phyloP scores from a whole-genome alignment of 1,140 invertebrate genomes.

The Drosophila santomea region DNA sequence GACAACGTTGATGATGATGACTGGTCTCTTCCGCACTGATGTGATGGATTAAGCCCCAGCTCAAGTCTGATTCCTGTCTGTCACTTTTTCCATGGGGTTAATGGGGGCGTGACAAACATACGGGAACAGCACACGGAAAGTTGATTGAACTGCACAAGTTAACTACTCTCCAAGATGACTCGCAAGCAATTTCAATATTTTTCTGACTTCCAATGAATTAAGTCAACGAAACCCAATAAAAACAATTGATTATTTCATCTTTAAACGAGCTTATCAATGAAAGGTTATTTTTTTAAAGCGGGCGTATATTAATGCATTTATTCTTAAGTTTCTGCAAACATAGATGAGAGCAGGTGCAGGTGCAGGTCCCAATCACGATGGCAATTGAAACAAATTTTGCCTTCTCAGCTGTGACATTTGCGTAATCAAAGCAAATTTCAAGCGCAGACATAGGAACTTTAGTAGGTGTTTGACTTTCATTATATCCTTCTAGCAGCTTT shows the following conservation, averaged over 20 bases:
- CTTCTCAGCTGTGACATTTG: conserved; percentile 7
- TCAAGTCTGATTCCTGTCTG: conserved; percentile 13
- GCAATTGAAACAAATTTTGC: background rate
- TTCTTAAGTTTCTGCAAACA: background rate
- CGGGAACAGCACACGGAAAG: conserved; percentile 13
- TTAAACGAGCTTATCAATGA: no score
- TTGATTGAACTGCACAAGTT: conserved; percentile 42
- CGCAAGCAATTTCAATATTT: conserved; percentile 4
- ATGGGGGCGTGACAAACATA: conserved; percentile 24
- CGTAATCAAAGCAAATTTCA: conserved; percentile 14
- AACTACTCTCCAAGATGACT: background rate
- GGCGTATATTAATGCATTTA: no score
- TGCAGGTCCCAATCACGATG: background rate
- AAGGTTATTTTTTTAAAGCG: no score
- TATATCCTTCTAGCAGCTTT: conserved; percentile 27
- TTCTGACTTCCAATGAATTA: no score
- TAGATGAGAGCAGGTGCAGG: no score
- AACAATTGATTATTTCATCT: no score
- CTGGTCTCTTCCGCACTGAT: conserved; percentile 1
- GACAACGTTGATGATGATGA: conserved; percentile 19
- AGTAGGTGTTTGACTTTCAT: conserved; percentile 7
- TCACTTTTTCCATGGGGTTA: conserved; percentile 1
- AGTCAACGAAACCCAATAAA: no score
- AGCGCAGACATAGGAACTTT: conserved; percentile 9
- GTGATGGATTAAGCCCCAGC: conserved; percentile 18